These are phyloP conservation scores for Iselma pallidipennis DNA, from an alignment of 2,888 invertebrate species.

Conservation along the genomic window DNA sequence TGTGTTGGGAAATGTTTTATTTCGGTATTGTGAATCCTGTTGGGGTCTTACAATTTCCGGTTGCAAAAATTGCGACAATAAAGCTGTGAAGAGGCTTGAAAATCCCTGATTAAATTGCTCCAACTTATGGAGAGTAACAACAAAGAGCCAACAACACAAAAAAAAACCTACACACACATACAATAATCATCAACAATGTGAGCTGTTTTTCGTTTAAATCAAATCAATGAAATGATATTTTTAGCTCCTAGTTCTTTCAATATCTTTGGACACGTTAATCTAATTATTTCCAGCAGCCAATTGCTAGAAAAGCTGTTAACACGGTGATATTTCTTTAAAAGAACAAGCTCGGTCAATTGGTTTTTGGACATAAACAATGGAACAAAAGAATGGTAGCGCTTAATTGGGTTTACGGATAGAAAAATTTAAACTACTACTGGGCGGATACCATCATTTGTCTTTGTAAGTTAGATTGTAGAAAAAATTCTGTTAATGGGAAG, in stretches of 20 bases:
- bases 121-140: too few relatives aligned
- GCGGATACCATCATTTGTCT: neutral
- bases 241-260: neutral
- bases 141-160: neutral
- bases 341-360: slow-evolving; percentile 19
- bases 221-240: neutral
- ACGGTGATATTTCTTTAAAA: slow-evolving; percentile 15
- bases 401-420: neutral
- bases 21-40: slow-evolving; percentile 11
- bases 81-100: slow-evolving; percentile 17
- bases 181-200: neutral
- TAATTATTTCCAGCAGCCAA: neutral
- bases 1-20: slow-evolving; percentile 16
- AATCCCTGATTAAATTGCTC: slow-evolving; percentile 24
- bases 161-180: neutral
- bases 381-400: neutral
- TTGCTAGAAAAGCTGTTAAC: neutral
- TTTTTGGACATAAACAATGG: slow-evolving; percentile 23
- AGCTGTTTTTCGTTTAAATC: neutral
- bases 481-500: too few relatives aligned
- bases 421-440: neutral
- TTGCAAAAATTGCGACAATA: slow-evolving; percentile 21
- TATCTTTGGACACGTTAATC: neutral
- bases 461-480: too few relatives aligned
- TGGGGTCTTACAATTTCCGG: slow-evolving; percentile 17